These are phyloP conservation scores for Martes martes DNA, from an alignment of 2,113 vertebrate genomes.

Conservation along the genomic window DNA sequence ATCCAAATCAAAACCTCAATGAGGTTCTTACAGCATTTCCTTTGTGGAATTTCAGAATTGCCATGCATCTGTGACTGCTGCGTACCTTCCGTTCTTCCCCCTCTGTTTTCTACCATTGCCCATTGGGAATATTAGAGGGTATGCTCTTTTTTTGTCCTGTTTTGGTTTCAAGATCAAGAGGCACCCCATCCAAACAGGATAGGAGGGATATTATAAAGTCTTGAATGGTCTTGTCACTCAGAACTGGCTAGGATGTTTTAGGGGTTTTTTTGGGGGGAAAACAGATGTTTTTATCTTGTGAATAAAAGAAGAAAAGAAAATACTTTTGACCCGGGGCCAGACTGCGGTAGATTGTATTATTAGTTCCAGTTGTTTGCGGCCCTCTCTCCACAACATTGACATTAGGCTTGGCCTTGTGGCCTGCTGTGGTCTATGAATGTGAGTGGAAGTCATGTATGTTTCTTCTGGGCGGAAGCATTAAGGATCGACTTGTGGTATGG, in stretches of 20 bases:
- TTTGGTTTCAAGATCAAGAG: background rate
- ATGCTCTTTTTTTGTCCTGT: background rate
- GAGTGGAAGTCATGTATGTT: background rate
- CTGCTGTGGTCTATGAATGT: background rate
- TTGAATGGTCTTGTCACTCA: background rate
- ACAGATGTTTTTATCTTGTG: background rate
- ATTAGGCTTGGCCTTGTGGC: background rate
- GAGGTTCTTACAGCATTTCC: background rate
- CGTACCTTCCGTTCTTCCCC: background rate
- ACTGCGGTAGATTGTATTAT: background rate
- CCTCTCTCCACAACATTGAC: background rate
- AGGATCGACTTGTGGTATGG: background rate
- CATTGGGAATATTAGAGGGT: background rate
- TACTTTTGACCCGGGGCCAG: background rate
- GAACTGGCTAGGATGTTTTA: background rate
- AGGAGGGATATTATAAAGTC: background rate
- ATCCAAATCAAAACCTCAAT: too few species aligned
- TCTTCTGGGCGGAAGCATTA: background rate
- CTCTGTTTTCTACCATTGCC: background rate
- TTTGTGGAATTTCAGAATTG: background rate
- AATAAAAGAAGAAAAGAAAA: background rate
- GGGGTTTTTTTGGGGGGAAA: background rate
- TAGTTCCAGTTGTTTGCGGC: background rate
- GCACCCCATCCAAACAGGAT: background rate
- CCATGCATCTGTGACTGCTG: background rate